Base-by-base conservation (phyloP, 2,888 invertebrate genomes). In the Sarcophaga caerulescens region DNA sequence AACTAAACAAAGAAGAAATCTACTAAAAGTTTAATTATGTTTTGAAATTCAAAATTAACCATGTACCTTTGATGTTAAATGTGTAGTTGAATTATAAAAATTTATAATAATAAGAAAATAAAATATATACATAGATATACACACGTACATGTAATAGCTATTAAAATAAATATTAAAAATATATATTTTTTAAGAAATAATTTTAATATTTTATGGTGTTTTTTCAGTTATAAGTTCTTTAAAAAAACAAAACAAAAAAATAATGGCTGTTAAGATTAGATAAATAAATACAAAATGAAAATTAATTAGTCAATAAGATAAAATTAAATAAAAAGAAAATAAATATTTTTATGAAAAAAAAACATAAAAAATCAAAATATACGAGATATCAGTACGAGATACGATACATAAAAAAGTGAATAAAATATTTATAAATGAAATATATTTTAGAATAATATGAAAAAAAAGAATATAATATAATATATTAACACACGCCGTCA, bases 61-160 rank as follows among this genome's bases (percentile, higher is more conserved):
- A 59, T 85, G 87, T 88, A 87, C 88, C 87, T 88, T 88, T 79
- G 79, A 85, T 88, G 87, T 87, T 88, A 60, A 80, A 87, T 85
- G 85, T 86, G 80, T 86, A 86, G 83, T 77, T 81, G 82, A 74
- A 59, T 45, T 65, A 47, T 80, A 68, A 74, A 21, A 78, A 65
- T 35, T 35, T 35, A 35, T 35, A 6, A 35, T 2, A 35, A 35
- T 8, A 35, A 35, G 2, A 35, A 52, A 52, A 14, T 52, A 14
- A 52, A 12, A 52, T 52, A 52, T 52, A 47, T 14, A 11, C 57
- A 73, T 52, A 76, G 21, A 66, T 0, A 63, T 66, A 76, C n/a
- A 60, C 65, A 62, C 47, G 47, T 66, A 66, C 21, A 76, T 66
- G 52, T 68, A 68, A 25, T 65, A 77, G 23, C 44, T 69, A 62